Evolutionary conservation across 2,113 vertebrate species (phyloP).

Genomic region (Burhinus oedicnemus): DNA sequence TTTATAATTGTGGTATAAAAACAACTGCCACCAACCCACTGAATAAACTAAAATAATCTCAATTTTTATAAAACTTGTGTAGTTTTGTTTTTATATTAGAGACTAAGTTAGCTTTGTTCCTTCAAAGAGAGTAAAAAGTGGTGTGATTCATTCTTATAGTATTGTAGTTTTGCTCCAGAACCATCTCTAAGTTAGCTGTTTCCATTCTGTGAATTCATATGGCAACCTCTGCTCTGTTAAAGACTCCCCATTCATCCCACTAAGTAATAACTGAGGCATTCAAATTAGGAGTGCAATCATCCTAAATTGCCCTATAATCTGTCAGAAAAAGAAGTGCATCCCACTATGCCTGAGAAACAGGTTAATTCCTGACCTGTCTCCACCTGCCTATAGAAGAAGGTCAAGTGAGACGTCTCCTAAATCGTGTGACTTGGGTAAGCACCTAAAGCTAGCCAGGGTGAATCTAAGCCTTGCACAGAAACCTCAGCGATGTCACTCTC

Average conservation of each 20-base stretch:
- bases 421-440: background rate
- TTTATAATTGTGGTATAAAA: background rate
- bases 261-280: background rate
- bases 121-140: background rate
- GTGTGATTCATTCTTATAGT: background rate
- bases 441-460: background rate
- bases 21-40: background rate
- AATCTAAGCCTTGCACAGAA: background rate
- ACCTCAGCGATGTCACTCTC: background rate
- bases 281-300: slow-evolving; percentile 2
- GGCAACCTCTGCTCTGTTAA: background rate
- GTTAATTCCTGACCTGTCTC: background rate
- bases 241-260: background rate
- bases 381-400: background rate
- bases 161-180: background rate
- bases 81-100: background rate
- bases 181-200: background rate
- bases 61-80: background rate
- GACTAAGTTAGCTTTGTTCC: background rate
- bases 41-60: background rate
- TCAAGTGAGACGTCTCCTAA: background rate
- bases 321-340: background rate
- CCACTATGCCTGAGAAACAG: background rate
- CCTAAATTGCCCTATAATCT: background rate
- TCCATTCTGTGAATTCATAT: background rate